phyloP scores from a whole-genome alignment of 1,140 invertebrate species.

The Zaprionus taronus region DNA sequence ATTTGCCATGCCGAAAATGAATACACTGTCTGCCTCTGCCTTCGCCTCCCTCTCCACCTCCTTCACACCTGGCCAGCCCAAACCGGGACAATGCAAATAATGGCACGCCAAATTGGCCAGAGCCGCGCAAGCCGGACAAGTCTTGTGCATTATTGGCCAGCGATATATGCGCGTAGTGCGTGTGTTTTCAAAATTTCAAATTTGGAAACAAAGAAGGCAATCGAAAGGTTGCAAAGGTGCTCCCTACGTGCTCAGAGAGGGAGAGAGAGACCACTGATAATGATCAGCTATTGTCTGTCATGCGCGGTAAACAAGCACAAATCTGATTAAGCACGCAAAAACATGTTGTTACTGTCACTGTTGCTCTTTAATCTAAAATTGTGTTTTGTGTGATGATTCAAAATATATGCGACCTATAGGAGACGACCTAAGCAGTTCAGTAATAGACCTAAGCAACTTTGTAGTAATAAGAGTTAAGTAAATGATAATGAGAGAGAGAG shows the following conservation, averaged over 20 bases:
- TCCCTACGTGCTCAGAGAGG: neutral
- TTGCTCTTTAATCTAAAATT: neutral
- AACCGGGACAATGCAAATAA: neutral
- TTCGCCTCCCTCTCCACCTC: neutral
- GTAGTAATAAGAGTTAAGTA: too few species aligned
- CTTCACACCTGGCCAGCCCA: neutral
- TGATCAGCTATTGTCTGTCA: neutral
- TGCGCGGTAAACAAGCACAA: neutral
- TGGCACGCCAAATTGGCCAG: neutral
- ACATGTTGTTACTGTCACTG: neutral
- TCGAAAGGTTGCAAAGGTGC: neutral
- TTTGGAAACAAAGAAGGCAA: neutral
- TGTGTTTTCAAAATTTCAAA: neutral
- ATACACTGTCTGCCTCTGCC: neutral
- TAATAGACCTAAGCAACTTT: too few species aligned
- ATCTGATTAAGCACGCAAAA: neutral
- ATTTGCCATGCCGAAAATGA: constrained; percentile 34
- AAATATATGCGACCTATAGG: neutral
- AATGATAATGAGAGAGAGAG: too few species aligned
- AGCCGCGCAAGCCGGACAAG: neutral
- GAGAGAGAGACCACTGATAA: neutral
- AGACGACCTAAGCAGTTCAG: too few species aligned
- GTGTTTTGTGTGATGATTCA: neutral
- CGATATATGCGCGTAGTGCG: neutral
- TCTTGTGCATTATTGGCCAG: too few species aligned